These are phyloP conservation scores for Coccyzus lansbergi DNA, from an alignment of 2,797 vertebrate species.

Conservation along the genomic window DNA sequence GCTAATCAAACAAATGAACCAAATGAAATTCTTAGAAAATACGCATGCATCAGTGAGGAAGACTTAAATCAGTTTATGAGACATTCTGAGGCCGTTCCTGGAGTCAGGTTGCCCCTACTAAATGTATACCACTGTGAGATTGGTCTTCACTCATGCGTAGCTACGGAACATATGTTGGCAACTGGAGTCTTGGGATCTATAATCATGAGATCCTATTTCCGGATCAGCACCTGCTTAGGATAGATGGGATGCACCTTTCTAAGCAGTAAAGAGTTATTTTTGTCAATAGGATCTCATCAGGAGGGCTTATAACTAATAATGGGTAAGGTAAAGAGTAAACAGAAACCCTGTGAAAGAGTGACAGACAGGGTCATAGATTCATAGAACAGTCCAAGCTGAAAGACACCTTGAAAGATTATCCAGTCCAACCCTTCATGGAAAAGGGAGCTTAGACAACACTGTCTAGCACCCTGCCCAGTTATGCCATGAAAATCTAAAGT, in stretches of 20 bases:
- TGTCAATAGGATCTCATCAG: neutral
- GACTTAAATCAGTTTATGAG: neutral
- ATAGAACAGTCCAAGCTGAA: neutral
- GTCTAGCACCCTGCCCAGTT: neutral
- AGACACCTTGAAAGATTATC: neutral
- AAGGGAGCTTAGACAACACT: neutral
- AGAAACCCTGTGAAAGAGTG: neutral
- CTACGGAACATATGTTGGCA: neutral
- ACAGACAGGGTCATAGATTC: neutral
- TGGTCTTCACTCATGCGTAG: rapidly evolving
- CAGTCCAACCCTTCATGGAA: neutral
- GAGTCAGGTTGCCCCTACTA: neutral
- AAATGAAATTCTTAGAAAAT: neutral
- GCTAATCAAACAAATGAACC: neutral
- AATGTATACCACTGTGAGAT: neutral
- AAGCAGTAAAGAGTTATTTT: neutral
- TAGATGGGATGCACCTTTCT: neutral
- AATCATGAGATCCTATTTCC: neutral
- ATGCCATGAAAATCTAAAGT: neutral
- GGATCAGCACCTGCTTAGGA: neutral
- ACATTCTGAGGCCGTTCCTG: neutral
- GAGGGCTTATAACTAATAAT: neutral
- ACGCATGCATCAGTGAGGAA: neutral
- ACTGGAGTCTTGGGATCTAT: neutral
- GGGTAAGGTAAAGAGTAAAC: rapidly evolving